These are phyloP conservation scores for Callithrix jacchus DNA, from an alignment of 2,113 vertebrate species.

Conservation along the genomic window DNA sequence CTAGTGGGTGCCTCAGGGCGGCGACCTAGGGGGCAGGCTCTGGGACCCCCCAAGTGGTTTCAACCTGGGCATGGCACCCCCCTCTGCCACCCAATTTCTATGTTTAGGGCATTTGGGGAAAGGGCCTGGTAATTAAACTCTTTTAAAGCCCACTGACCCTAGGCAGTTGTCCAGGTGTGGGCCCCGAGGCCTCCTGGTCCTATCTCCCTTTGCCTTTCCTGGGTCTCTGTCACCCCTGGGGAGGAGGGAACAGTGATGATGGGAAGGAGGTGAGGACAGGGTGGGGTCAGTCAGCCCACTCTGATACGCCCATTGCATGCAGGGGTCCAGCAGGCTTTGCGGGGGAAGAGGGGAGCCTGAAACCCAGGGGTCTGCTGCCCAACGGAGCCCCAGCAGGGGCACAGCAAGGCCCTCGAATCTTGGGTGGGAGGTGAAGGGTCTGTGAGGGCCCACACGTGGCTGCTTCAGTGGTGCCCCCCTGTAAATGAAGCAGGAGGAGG, in stretches of 20 bases:
- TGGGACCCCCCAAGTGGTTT: neutral
- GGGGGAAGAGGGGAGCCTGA: neutral
- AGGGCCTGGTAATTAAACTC: neutral
- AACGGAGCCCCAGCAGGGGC: neutral
- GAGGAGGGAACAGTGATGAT: neutral
- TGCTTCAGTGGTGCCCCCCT: accelerated
- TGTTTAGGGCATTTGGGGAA: accelerated
- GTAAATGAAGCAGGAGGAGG: neutral
- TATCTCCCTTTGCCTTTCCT: neutral
- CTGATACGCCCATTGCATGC: accelerated
- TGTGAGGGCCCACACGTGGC: accelerated
- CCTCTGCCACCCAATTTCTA: no score
- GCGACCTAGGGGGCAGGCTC: neutral
- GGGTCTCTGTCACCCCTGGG: neutral
- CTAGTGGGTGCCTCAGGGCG: accelerated
- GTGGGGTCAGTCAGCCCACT: neutral
- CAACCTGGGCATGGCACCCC: accelerated
- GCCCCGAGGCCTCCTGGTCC: accelerated
- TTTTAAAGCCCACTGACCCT: neutral
- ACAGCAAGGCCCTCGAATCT: no score
- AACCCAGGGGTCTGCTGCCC: no score
- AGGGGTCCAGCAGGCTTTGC: neutral
- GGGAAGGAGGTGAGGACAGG: neutral
- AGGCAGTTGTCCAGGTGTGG: neutral
- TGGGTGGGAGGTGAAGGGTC: no score